phyloP scores from a whole-genome alignment of 2,797 vertebrate genomes.

The Podargus strigoides region DNA sequence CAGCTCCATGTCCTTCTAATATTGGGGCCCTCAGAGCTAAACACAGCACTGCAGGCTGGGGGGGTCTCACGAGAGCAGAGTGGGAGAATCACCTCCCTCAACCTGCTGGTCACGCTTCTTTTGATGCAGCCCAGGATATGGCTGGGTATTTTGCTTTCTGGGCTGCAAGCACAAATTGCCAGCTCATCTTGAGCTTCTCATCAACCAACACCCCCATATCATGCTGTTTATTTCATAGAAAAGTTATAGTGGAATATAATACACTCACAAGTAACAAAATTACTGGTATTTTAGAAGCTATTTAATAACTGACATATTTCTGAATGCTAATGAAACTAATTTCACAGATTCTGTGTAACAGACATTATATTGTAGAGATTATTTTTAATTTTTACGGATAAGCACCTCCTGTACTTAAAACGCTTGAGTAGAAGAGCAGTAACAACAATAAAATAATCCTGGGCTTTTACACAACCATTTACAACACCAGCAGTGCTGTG shows the following conservation, averaged over 20 bases:
- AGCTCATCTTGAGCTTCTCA: no score
- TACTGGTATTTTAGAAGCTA: background rate
- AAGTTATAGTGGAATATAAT: background rate
- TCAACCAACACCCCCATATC: no score
- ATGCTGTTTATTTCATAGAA: background rate
- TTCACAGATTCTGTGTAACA: background rate
- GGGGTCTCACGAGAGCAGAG: no score
- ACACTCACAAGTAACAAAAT: background rate
- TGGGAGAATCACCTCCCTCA: no score
- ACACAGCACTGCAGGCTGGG: no score
- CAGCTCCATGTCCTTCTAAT: no score
- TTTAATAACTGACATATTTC: background rate
- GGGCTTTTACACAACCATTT: background rate
- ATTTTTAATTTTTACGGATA: background rate
- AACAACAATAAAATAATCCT: background rate
- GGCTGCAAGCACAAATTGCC: no score
- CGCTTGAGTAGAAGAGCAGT: background rate
- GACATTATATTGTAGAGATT: background rate
- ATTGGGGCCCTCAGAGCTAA: no score
- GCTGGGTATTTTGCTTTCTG: no score
- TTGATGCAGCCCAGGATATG: no score
- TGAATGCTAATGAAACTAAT: background rate
- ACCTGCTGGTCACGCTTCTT: no score
- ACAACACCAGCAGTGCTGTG: background rate
- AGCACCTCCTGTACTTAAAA: background rate